Evolutionary conservation across 1,140 invertebrate species (phyloP).

Genomic region (Caerostris darwini): DNA sequence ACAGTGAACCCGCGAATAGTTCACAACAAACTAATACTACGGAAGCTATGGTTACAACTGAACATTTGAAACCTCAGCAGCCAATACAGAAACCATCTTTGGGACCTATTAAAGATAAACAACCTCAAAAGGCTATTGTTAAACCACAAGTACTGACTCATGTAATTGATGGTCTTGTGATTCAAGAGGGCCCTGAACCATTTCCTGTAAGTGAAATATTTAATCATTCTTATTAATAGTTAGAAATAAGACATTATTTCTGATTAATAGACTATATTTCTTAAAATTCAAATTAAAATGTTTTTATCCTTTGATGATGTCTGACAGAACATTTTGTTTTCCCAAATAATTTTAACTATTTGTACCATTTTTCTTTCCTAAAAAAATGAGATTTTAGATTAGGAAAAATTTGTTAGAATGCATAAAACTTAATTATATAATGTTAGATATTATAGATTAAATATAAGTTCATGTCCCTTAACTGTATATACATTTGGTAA

Average conservation of each 20-base stretch:
- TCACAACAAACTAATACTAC: not conserved
- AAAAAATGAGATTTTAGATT: too few relatives aligned
- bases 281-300: not conserved
- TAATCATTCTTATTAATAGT: not conserved
- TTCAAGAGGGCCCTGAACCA: conserved; percentile 88
- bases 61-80: conserved; percentile 25
- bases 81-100: conserved; percentile 43
- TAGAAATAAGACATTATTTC: not conserved
- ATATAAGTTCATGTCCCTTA: too few relatives aligned
- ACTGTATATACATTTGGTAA: too few relatives aligned
- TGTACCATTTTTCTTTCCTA: too few relatives aligned
- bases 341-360: too few relatives aligned
- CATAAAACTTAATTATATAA: too few relatives aligned
- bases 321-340: too few relatives aligned
- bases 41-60: not conserved
- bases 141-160: conserved; percentile 98
- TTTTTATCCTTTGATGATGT: not conserved
- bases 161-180: conserved; percentile 97
- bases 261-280: not conserved
- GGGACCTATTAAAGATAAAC: conserved; percentile 79
- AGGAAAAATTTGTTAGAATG: too few relatives aligned
- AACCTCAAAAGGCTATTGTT: conserved; percentile 90
- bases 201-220: conserved; percentile 78
- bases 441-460: too few relatives aligned
- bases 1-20: not conserved